Evolutionary conservation across 2,113 vertebrate species (phyloP).

Genomic region (Bufo gargarizans): DNA sequence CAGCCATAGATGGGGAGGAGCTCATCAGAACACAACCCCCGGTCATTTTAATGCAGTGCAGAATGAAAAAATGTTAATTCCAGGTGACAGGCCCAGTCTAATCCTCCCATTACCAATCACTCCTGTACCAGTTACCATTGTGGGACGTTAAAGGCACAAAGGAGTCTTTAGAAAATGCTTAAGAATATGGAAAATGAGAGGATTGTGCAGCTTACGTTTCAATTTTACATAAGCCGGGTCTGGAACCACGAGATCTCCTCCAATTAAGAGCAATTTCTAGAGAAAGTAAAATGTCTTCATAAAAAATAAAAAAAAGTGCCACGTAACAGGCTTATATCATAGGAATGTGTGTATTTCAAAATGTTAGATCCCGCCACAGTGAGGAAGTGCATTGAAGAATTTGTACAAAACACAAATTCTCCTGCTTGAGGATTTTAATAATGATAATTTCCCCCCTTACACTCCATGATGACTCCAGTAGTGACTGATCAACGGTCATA

Average conservation of each 20-base stretch:
- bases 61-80: not conserved
- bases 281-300: not conserved
- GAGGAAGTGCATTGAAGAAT: too few relatives aligned
- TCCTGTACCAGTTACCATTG: slow-evolving; percentile 9
- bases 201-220: slow-evolving; percentile 29
- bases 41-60: not conserved
- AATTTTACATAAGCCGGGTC: not conserved
- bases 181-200: slow-evolving; percentile 36
- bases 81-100: not conserved
- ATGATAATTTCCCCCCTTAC: too few relatives aligned
- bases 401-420: too few relatives aligned
- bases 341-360: not conserved
- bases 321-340: not conserved
- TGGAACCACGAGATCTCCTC: not conserved
- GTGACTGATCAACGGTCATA: too few relatives aligned
- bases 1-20: not conserved
- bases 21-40: not conserved
- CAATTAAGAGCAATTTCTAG: not conserved
- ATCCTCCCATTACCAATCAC: slow-evolving; percentile 27
- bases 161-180: slow-evolving; percentile 14
- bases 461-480: too few relatives aligned
- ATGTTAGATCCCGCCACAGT: too few relatives aligned
- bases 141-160: slow-evolving; percentile 2
- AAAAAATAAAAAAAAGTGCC: not conserved
- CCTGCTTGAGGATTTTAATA: too few relatives aligned